Base-by-base conservation (phyloP, 1,140 invertebrate genomes). In the Copidosoma floridanum region DNA sequence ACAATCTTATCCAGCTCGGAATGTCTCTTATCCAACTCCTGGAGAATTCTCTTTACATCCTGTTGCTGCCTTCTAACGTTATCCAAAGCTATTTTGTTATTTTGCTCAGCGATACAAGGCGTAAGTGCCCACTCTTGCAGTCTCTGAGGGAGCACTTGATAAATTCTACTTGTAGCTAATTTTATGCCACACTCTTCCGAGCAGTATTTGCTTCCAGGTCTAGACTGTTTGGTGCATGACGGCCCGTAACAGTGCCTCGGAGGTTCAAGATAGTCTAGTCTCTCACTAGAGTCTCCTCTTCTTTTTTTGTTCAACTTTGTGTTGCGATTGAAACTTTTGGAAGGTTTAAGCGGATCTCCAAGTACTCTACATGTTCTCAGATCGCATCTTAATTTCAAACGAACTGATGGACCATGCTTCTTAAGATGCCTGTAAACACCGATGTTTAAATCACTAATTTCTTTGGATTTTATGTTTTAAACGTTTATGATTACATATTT, bases 101-200 rank as follows among this genome's bases (percentile, higher is more conserved):
- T 87, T 66, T 93, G 89, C 72, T 97, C 95, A 0, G 95, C 93
- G 29, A 88, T 83, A 72, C 91, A 94, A 0, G 88, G 85, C n/a
- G 90, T 90, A n/a, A 93, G 82, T 32, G 91, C 89, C 94, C 95
- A 97, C 71, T 98, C 93, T 75, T 95, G 93, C 58, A 98, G 90
- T n/a, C 95, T 83, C 67, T 93, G 90, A 0, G 95, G 95, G 16
- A 98, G 73, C 6, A 89, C 88, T 78, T 92, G 89, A 69, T 90
- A 92, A 67, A 94, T 92, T 65, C 92, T 81, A 55, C 86, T 90
- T 1, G 90, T 93, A 1, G 97, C 96, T 2, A 99, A 79, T 72
- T 90, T 90, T 65, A 96, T 84, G 1, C 97, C 97, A 78, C 97
- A 99, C 57, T 91, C 86, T 66, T 97, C 88, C 11, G 90, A 94